Conservation (phyloP, 1,140 invertebrate genomes). For the Cydia pomonella region DNA sequence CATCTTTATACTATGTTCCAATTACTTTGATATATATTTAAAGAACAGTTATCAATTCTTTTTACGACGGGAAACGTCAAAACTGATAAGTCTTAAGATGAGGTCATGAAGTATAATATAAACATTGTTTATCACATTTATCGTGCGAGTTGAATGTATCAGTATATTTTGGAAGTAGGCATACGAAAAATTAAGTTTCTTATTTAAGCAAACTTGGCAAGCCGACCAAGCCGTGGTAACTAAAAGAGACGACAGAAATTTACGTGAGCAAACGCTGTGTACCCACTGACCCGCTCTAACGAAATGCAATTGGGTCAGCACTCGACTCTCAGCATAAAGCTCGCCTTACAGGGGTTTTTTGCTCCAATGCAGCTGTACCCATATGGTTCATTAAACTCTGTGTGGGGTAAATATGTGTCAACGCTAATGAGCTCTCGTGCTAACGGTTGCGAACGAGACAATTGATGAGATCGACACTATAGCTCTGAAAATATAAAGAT, state of each 20-base stretch:
- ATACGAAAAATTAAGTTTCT: not conserved
- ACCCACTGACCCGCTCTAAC: conserved; percentile 10
- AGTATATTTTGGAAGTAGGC: not conserved
- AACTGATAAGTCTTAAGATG: not conserved
- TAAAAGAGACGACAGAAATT: conserved; percentile 12
- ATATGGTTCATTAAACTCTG: conserved; percentile 32
- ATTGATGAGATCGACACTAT: conserved; percentile 6
- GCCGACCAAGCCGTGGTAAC: not conserved
- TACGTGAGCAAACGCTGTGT: conserved; percentile 8
- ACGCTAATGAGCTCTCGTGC: conserved; percentile 4
- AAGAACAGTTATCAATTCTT: too few species aligned
- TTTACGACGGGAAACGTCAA: conserved; percentile 6
- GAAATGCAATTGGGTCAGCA: conserved; percentile 29
- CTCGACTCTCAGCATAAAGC: conserved; percentile 14
- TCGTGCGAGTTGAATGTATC: not conserved
- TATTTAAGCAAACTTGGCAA: conserved; percentile 4
- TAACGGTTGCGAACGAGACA: conserved; percentile 6
- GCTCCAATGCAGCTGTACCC: conserved; percentile 7
- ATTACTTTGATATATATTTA: not conserved
- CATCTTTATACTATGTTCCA: not conserved
- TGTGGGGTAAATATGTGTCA: conserved; percentile 28
- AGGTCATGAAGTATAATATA: not conserved
- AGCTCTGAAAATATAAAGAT: not conserved
- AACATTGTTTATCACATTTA: not conserved
- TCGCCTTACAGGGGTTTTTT: not conserved